phyloP scores from a whole-genome alignment of 2,797 vertebrate genomes.

The Toxotes lorentzi region DNA sequence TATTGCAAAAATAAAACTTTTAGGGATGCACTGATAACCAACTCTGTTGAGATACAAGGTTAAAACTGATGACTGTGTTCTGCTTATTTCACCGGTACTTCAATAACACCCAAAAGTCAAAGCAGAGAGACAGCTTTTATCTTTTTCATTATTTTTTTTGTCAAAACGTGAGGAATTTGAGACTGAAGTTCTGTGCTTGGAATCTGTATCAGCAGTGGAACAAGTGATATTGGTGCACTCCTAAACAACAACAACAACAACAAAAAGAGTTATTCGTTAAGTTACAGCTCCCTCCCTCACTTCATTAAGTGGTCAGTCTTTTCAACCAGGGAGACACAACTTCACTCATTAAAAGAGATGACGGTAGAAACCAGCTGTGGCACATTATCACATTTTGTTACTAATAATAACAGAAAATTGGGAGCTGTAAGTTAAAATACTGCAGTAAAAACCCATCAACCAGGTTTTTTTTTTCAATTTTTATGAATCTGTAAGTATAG shows the following conservation, averaged over 20 bases:
- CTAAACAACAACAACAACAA: conserved; percentile 2
- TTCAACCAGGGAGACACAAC: neutral
- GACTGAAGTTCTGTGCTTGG: conserved; percentile 11
- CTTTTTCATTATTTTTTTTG: neutral
- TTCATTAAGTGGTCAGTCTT: conserved; percentile 33
- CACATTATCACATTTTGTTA: conserved; percentile 24
- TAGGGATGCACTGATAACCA: conserved; percentile 60
- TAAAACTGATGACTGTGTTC: neutral
- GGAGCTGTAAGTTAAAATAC: conserved; percentile 60
- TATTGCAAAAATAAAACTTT: conserved; percentile 48
- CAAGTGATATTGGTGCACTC: conserved; percentile 45
- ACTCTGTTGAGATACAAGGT: conserved; percentile 29
- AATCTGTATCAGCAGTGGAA: neutral
- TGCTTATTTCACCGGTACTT: conserved; percentile 18
- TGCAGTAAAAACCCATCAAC: conserved; percentile 45
- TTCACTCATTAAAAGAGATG: neutral
- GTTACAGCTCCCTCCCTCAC: conserved; percentile 53
- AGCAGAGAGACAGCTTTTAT: conserved; percentile 11
- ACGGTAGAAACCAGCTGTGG: conserved; percentile 8
- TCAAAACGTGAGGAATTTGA: neutral
- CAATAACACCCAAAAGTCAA: neutral
- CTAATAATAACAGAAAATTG: conserved; percentile 22
- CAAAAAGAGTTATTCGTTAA: conserved; percentile 22
- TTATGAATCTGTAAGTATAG: conserved; percentile 40
- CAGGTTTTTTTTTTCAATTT: conserved; percentile 23